Base-by-base conservation (phyloP, 2,113 vertebrate species). In the Pygoscelis adeliae region DNA sequence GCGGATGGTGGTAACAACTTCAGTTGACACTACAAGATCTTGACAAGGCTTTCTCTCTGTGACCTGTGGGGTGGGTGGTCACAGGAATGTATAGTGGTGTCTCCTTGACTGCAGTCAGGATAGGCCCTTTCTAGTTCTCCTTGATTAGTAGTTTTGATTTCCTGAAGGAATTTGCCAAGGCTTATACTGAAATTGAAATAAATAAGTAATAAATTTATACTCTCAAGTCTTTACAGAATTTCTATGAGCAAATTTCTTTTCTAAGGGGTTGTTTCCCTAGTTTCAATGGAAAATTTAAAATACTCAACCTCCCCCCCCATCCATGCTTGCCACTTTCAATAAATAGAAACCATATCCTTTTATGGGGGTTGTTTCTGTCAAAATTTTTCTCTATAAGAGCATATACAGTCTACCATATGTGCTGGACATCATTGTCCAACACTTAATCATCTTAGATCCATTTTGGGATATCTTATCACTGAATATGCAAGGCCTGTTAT, bases 291-390 rank as follows among this genome's bases (percentile, higher is more conserved):
- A 86, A 79, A 74, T 67, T 50, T 29, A 29, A 77, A 53, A 53
- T 47, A 83, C 16, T 67, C 14, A 49, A 0, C 3, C 5, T 55
- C 50, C 5, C 3, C 5, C 13, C 3, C 3, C 17, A 32, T 38
- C n/a, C 11, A 44, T 34, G 30, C 16, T 83, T 83, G 7, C 14
- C 2, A 61, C 7, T 36, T 89, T 52, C 21, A 94, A 81, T 47
- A 70, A 52, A 65, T 30, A 78, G 9, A 74, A 71, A n/a, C 1
- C 11, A 46, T 5, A 67, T 15, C 1, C 0, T 53, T 90, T 72
- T 32, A 13, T 12, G 3, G 9, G 2, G 2, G 4, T 23, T 25
- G 9, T 69, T 4, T n/a, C 32, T 49, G 9, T 21, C 44, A 69
- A 87, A 47, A 6, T 8, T 83, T 81, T 89, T 52, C 21, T 65